These are phyloP conservation scores for Trichopria drosophilae DNA, from an alignment of 2,888 invertebrate species.

Conservation along the genomic window DNA sequence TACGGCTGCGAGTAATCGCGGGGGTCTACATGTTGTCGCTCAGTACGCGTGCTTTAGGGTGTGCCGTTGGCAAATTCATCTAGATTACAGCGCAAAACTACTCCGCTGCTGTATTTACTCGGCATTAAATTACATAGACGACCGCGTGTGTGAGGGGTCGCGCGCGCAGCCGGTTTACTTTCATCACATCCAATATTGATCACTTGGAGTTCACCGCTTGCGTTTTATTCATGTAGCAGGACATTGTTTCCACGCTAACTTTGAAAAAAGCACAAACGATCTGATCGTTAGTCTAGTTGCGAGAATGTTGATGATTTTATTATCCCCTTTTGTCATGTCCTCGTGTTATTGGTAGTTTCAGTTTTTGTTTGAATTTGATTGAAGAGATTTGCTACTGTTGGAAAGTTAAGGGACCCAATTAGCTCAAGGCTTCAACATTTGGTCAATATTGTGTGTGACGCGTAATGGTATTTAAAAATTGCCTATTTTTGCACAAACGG, in stretches of 20 bases:
- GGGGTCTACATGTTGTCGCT: slow-evolving; percentile 25
- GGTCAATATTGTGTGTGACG: too few species aligned
- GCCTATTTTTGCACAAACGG: too few species aligned
- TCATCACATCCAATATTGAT: slow-evolving; percentile 56
- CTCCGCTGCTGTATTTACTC: slow-evolving; percentile 50
- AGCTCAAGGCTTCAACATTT: too few species aligned
- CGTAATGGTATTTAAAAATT: too few species aligned
- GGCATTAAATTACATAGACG: slow-evolving; percentile 55
- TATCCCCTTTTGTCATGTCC: slow-evolving; percentile 3
- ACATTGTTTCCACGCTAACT: slow-evolving; percentile 39
- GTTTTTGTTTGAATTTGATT: too few species aligned
- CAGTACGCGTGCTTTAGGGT: too few species aligned
- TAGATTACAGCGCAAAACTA: slow-evolving; percentile 50
- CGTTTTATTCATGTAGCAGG: slow-evolving; percentile 49
- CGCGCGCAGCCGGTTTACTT: slow-evolving; percentile 49
- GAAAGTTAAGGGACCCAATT: too few species aligned
- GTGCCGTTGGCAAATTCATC: slow-evolving; percentile 49
- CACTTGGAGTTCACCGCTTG: slow-evolving; percentile 40
- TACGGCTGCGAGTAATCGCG: slow-evolving; percentile 14
- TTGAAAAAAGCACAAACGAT: neutral
- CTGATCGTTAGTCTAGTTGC: neutral
- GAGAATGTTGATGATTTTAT: neutral
- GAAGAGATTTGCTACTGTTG: too few species aligned
- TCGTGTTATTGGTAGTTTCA: too few species aligned
- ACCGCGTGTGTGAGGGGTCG: slow-evolving; percentile 44